Evolutionary conservation across 2,797 vertebrate species (phyloP).

Genomic region (Myotis planiceps): DNA sequence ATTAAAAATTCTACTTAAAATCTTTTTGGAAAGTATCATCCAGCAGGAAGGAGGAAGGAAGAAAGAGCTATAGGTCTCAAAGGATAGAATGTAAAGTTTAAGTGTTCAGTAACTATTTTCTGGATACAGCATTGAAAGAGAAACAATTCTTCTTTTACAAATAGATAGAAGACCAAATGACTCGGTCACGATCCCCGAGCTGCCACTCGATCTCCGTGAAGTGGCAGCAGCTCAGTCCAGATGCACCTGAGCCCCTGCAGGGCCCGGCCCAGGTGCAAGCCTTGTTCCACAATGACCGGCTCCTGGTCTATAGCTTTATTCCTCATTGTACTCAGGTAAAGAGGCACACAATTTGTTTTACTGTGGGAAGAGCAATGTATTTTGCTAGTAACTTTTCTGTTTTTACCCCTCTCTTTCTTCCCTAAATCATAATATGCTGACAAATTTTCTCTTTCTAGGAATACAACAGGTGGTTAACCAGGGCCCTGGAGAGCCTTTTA

Average conservation of each 20-base stretch:
- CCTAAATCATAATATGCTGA: not conserved
- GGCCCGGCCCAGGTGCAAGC: conserved; percentile 91
- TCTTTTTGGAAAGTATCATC: not conserved
- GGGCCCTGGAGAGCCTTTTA: not conserved
- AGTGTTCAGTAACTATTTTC: not conserved
- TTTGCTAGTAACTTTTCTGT: not conserved
- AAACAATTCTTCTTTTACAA: conserved; percentile 27
- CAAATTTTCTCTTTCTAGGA: not conserved
- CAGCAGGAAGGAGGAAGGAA: not conserved
- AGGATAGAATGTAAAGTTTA: not conserved
- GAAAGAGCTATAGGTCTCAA: not conserved
- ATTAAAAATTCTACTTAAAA: not conserved
- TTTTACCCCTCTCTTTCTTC: not conserved
- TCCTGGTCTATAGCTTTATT: conserved; percentile 92
- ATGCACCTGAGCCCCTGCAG: conserved; percentile 85
- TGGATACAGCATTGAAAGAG: not conserved
- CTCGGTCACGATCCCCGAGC: conserved; percentile 86
- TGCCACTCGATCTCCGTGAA: conserved; percentile 92
- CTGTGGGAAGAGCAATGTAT: not conserved
- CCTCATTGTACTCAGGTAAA: conserved; percentile 92
- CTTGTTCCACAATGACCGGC: conserved; percentile 89
- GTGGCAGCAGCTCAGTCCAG: conserved; percentile 90
- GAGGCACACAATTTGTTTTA: not conserved
- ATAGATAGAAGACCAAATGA: conserved; percentile 88
- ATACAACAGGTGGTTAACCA: not conserved